Evolutionary conservation across 2,888 invertebrate species (phyloP), one percentile per base, ranked within the genome.

Genomic region (Harpagoxenus sublaevis): DNA sequence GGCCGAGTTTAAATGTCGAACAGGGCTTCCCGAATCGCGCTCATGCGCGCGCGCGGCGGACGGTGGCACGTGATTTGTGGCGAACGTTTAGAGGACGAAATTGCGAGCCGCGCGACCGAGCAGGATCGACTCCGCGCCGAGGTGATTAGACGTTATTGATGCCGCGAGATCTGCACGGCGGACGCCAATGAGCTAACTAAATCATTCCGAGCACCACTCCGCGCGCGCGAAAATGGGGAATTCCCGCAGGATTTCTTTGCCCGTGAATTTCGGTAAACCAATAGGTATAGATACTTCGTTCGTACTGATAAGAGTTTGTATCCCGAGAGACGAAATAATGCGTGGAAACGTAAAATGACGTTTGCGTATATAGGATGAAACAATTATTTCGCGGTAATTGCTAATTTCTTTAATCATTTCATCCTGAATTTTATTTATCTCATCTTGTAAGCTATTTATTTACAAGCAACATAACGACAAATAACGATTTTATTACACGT

Each of bases 81-180:
- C 88, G 90, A 88, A 92, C 93, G 94, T 93, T 94, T 93, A 94
- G 90, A 91, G 93, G 92, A 92, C 92, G 92, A 93, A 94, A 94
- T 94, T 94, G 92, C 92, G 93, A 92, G 75, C 83, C 86, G 86
- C 91, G 90, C 91, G 90, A 91, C 92, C 90, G 84, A 89, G 86
- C 87, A 90, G 91, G 91, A 91, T 91, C 91, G 92, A 55, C 91
- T 92, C 91, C 90, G 85, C 89, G 87, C 87, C 90, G 89, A 87
- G 93, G 91, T 92, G 93, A 94, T 94, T 93, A 92, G 94, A 92
- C 90, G 92, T 93, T 93, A 94, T 94, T 92, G 94, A 93, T 92
- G 93, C 90, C 77, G 83, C 75, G 82, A 71, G 60, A 66, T 85
- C 84, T 71, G 83, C 83, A 85, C 84, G 62, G 86, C 75, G 57